Evolutionary conservation across 2,888 invertebrate genomes (phyloP).

Genomic region (Geotrupes spiniger): DNA sequence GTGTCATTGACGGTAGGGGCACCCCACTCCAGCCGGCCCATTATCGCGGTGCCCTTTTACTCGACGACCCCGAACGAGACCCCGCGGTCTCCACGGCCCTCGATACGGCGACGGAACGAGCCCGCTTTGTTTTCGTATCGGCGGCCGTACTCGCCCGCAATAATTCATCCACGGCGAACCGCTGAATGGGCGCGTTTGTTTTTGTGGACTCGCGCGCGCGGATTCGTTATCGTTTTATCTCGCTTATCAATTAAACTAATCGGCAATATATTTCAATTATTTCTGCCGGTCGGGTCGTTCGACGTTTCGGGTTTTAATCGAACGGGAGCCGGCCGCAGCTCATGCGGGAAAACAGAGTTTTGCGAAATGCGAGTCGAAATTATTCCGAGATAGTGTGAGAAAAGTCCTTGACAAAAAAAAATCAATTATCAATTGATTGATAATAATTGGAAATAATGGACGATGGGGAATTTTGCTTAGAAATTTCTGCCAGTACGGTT

Average conservation of each 20-base stretch:
- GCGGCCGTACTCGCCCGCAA: conserved; percentile 14
- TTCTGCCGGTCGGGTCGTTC: conserved; percentile 2
- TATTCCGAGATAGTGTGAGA: too few relatives aligned
- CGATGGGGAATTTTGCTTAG: too few relatives aligned
- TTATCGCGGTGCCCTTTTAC: conserved; percentile 29
- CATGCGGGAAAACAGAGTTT: background rate
- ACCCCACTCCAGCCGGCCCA: conserved; percentile 29
- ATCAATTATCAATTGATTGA: too few relatives aligned
- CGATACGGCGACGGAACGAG: conserved; percentile 24
- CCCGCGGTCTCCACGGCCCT: conserved; percentile 18
- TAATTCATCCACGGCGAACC: conserved; percentile 27
- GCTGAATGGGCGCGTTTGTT: conserved; percentile 29
- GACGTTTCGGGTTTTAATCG: background rate
- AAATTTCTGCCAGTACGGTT: too few relatives aligned
- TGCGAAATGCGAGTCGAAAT: conserved; percentile 6
- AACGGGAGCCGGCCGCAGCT: too few relatives aligned
- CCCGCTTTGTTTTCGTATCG: conserved; percentile 18
- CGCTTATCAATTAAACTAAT: conserved; percentile 31
- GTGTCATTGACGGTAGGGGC: conserved; percentile 31
- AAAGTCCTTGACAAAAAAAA: too few relatives aligned
- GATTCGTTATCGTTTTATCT: conserved; percentile 35
- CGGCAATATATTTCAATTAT: conserved; percentile 19
- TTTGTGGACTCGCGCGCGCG: conserved; percentile 28
- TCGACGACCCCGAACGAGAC: conserved; percentile 15
- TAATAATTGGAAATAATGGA: too few relatives aligned